Evolutionary conservation across 2,113 vertebrate species (phyloP).

Genomic region (Eulemur macaco): DNA sequence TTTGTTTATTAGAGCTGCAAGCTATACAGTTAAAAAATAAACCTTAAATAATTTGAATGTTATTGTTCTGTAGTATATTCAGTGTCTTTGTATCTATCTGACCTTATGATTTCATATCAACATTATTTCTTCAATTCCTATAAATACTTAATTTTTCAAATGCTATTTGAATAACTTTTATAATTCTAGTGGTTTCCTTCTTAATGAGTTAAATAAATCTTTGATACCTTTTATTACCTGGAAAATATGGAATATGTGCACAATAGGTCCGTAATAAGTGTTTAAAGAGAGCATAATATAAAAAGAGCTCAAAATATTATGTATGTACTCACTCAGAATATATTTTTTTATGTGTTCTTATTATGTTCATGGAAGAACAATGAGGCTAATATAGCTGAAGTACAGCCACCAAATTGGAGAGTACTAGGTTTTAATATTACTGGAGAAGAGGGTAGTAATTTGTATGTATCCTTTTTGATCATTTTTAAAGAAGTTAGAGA

Average conservation of each 20-base stretch:
- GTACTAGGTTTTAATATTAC: not conserved
- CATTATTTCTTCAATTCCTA: not conserved
- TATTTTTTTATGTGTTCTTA: not conserved
- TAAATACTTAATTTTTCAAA: not conserved
- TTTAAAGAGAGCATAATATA: not conserved
- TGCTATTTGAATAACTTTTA: not conserved
- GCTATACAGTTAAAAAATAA: not conserved
- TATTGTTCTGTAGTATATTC: not conserved
- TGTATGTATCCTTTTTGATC: rapidly evolving
- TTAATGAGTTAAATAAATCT: not conserved
- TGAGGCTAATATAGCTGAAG: rapidly evolving
- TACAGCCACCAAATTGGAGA: not conserved
- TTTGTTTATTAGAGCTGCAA: not conserved
- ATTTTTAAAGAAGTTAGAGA: not conserved
- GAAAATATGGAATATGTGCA: not conserved
- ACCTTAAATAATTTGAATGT: not conserved
- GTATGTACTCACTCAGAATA: not conserved
- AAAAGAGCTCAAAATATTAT: not conserved
- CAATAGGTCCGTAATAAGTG: not conserved
- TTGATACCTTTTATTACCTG: not conserved
- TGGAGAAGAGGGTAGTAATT: not conserved
- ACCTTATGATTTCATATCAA: not conserved
- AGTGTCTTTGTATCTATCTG: not conserved
- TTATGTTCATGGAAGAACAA: not conserved
- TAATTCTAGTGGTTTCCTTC: not conserved